Evolutionary conservation across 2,888 invertebrate species (phyloP), one percentile per base, ranked within the genome.

Genomic region (Pollenia amentaria): DNA sequence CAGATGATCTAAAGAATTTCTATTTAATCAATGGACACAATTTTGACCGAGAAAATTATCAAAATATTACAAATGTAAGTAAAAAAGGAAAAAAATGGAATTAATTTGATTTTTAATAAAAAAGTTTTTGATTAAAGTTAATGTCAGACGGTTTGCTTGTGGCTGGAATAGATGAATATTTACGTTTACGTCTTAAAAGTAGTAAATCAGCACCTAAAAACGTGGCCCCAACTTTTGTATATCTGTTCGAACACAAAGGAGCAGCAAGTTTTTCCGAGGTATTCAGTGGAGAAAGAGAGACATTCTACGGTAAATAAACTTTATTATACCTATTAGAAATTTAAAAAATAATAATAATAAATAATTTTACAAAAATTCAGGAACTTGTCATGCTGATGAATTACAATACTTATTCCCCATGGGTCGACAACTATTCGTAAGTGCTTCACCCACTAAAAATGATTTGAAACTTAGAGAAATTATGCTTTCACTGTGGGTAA

Each of bases 331-430:
- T 0, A 29, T 6, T 29, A 29, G 1, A 29, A 29, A 29, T 29
- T 29, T n/a, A n/a, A 29, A 29, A 29, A 29, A 29, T 6, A 29
- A 29, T 29, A 29, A 29, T 29, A 29, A 29, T 29, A 29, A 29
- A 29, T 29, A 29, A 29, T 12, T 12, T 6, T 60, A 10, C n/a
- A 12, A 48, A 40, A 69, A 51, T 42, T 18, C 14, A 96, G 96
- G 97, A 77, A 96, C 97, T 0, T 96, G 96, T 73, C 97, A 97
- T 91, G 97, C 97, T 0, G 97, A 97, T 89, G 97, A 98, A 87
- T 93, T 97, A 72, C 96, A 96, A 91, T 96, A 97, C 91, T 92
- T 97, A 9, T 97, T 97, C 91, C 96, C 96, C 0, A 95, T 96
- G 70, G 94, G 94, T 0, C 94, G 95, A 82, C 89, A 90, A 55